These are phyloP conservation scores for Catocala sponsa DNA, from an alignment of 2,888 invertebrate species.

Conservation along the genomic window DNA sequence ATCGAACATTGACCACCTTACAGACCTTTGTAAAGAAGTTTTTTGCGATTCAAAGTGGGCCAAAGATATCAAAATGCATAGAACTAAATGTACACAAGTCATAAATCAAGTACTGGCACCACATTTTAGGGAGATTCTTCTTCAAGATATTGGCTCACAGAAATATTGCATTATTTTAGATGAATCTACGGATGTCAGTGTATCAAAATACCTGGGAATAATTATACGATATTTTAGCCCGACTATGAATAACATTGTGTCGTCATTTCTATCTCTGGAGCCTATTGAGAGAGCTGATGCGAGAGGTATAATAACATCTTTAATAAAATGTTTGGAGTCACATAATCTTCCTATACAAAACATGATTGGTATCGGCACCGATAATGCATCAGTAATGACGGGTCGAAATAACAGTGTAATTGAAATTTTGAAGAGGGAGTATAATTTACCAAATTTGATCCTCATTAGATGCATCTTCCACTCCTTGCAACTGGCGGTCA, in stretches of 20 bases:
- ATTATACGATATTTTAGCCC: slow-evolving; percentile 29
- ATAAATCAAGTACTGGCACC: slow-evolving; percentile 31
- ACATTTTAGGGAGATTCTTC: slow-evolving; percentile 20
- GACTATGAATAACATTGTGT: slow-evolving; percentile 20
- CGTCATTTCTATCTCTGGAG: slow-evolving; percentile 28
- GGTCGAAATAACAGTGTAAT: slow-evolving; percentile 54
- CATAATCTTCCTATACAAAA: slow-evolving; percentile 33
- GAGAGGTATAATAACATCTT: slow-evolving; percentile 28
- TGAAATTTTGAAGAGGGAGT: slow-evolving; percentile 43
- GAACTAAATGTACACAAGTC: slow-evolving; percentile 34
- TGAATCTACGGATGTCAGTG: slow-evolving; percentile 31
- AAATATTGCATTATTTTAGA: slow-evolving; percentile 25
- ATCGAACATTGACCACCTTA: slow-evolving; percentile 21
- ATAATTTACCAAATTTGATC: slow-evolving; percentile 7
- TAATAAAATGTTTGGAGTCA: slow-evolving; percentile 31
- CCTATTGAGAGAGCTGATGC: slow-evolving; percentile 39
- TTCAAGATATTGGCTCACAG: slow-evolving; percentile 24
- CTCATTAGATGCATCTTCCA: not conserved
- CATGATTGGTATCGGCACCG: slow-evolving; percentile 55
- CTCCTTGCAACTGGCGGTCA: slow-evolving; percentile 2
- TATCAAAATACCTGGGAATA: slow-evolving; percentile 27
- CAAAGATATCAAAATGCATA: slow-evolving; percentile 23
- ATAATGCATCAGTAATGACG: slow-evolving; percentile 62
- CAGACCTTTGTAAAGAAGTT: slow-evolving; percentile 16
- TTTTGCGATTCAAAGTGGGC: slow-evolving; percentile 16